Base-by-base conservation (phyloP, 2,888 invertebrate genomes). In the Scaptodrosophila latifasciaeformis region DNA sequence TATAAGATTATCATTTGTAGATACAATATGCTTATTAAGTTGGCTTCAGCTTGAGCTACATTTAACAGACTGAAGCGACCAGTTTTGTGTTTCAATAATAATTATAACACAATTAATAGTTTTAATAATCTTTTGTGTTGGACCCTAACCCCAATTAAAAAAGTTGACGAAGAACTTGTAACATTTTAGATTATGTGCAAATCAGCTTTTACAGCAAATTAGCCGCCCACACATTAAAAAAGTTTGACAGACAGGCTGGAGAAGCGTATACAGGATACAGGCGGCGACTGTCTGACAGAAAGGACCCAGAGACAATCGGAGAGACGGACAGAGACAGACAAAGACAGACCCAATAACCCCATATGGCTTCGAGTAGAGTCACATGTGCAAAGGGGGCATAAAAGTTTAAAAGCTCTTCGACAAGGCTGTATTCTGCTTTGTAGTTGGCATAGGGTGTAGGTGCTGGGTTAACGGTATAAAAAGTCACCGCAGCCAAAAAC, bases 161-260 rank as follows among this genome's bases (percentile, higher is more conserved):
- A 30, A n/a, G n/a, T n/a, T n/a, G 18, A 13, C 31, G 10, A 15
- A 12, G 37, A 24, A 13, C 43, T 17, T 29, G 30, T 42, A 47
- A 42, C 58, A 53, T 48, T 55, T 67, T 61, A 49, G 52, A 67
- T 59, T 60, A 65, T 80, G 75, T 67, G 63, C 49, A 63, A 81
- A 81, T 68, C 64, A 66, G 76, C 68, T 75, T 75, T 78, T 47
- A 62, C 75, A 78, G 68, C 62, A 81, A 81, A 75, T 81, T 81
- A 75, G 76, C 75, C 62, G 67, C 66, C 57, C 76, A 78, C 70
- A 64, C 66, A 66, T 55, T 59, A 52, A 66, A 24, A n/a, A 81
- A 75, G 62, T 81, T 75, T 66, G 58, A 70, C 64, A 68, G 79
- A 63, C 67, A 58, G 45, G 42, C 24, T n/a, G n/a, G n/a, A n/a